Conservation (phyloP, 2,113 vertebrate genomes). For the Crotalus tigris region DNA sequence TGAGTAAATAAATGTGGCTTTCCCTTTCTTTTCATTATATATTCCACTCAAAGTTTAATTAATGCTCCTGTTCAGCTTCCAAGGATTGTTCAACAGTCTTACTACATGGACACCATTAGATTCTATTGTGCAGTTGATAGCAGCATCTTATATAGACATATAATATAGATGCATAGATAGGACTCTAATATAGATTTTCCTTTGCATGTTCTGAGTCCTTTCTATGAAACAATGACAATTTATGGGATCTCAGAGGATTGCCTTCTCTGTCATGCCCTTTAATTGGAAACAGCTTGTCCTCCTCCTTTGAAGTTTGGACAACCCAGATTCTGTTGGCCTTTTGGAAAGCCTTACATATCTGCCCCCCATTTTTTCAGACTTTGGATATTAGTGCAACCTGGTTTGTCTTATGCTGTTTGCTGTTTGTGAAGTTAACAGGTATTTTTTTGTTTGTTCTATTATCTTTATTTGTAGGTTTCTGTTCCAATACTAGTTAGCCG, state of each 20-base stretch:
- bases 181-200: background rate
- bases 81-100: background rate
- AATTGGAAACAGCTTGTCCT: background rate
- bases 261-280: background rate
- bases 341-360: background rate
- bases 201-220: background rate
- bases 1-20: background rate
- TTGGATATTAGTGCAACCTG: background rate
- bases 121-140: background rate
- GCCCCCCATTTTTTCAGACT: background rate
- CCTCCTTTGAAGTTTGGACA: background rate
- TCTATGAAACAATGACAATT: background rate
- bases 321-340: background rate
- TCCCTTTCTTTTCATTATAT: background rate
- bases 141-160: background rate
- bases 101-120: background rate
- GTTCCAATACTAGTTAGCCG: background rate
- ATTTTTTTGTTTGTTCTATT: background rate
- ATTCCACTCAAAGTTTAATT: background rate
- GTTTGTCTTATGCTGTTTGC: background rate
- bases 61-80: background rate
- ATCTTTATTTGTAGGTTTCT: background rate
- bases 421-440: background rate
- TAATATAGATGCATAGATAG: background rate
- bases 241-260: background rate